Evolutionary conservation across 1,140 invertebrate genomes (phyloP), one percentile per base, ranked within the genome.

Genomic region (Dinothrombium tinctorium): DNA sequence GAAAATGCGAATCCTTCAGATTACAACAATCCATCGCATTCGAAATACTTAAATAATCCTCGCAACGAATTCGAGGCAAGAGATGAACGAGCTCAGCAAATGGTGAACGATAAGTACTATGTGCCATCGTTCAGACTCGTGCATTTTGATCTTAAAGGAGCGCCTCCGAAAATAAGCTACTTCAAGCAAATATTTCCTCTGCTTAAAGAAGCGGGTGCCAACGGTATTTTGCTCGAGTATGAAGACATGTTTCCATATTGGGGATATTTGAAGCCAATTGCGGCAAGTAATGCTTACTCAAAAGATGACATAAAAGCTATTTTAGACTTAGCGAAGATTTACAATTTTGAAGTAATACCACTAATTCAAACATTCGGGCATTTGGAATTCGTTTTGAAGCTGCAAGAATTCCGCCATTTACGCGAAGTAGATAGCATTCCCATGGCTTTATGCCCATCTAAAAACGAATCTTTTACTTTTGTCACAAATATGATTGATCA

Each of bases 231-330:
- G 2, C 59, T 92, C 39, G 90, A 96, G 58, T 96, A 92, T 62
- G 90, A 96, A 62, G 90, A 98, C 51, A 92, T 87, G 79, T 96
- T 95, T 59, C 89, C 89, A 0, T 95, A 77, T 57, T 63, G 60
- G 19, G 79, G 72, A 1, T 55, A 59, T 0, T 55, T 95, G 3
- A 58, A 59, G n/a, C 57, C 62, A 2, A 58, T 89, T 6, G 62
- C 69, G 1, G 74, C 82, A 3, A 61, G 60, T 23, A 80, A 87
- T 62, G 70, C 72, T 37, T 95, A 92, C 53, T 69, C 66, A 0
- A 63, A 58, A 49, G 54, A 61, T 25, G 72, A 87, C 47, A 69
- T 89, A 1, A 49, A 51, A 12, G 61, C 64, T 14, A 68, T 86
- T 42, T 54, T 73, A 28, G 53, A 62, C 26, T 51, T 69, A 19